phyloP scores from a whole-genome alignment of 1,140 invertebrate genomes.

The Sipha flava region DNA sequence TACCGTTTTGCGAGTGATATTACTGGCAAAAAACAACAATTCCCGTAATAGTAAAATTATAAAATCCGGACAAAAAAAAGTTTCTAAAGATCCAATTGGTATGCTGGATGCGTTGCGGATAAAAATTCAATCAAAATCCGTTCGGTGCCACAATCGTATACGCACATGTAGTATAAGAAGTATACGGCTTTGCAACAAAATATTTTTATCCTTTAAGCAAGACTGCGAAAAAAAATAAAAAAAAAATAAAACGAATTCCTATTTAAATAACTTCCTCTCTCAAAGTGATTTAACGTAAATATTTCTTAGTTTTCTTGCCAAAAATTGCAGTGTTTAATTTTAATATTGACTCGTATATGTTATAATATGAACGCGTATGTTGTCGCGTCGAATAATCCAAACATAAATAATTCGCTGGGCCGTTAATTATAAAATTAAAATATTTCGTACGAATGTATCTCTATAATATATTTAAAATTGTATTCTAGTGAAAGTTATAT shows the following conservation, averaged over 20 bases:
- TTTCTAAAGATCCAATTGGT: constrained; percentile 15
- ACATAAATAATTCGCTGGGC: too few species aligned
- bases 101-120: neutral
- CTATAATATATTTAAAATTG: too few species aligned
- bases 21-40: too few species aligned
- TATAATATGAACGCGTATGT: neutral
- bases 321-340: neutral
- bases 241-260: neutral
- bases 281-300: neutral
- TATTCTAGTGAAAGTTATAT: too few species aligned
- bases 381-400: neutral
- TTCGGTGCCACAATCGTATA: neutral
- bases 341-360: neutral
- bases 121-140: constrained; percentile 23
- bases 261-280: neutral
- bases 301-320: neutral
- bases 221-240: neutral
- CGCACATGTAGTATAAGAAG: neutral
- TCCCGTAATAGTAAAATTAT: too few species aligned
- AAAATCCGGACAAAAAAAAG: neutral
- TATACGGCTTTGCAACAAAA: neutral
- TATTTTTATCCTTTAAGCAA: constrained; percentile 1
- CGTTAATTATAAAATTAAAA: too few species aligned
- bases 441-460: too few species aligned
- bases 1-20: too few species aligned